Evolutionary conservation across 2,797 vertebrate species (phyloP).

Genomic region (Dendrocincla tyrannina): DNA sequence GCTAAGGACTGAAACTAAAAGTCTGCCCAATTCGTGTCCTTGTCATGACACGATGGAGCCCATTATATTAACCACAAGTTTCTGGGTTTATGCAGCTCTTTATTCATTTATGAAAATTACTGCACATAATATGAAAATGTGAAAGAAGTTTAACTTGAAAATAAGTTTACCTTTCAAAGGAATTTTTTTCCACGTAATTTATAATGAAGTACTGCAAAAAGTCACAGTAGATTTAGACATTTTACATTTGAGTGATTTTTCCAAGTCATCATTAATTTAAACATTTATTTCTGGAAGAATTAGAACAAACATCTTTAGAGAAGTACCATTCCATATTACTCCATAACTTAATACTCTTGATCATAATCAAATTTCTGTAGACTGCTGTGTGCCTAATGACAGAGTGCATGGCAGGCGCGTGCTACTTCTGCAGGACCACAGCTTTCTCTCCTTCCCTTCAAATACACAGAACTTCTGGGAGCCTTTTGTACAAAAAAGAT

Average conservation of each 20-base stretch:
- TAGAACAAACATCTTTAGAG: not conserved
- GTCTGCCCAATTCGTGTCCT: not conserved
- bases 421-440: not conserved
- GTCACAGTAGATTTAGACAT: not conserved
- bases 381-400: not conserved
- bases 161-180: not conserved
- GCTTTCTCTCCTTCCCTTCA: not conserved
- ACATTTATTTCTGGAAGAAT: not conserved
- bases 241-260: not conserved
- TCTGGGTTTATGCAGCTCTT: not conserved
- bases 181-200: not conserved
- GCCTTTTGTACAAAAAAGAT: not conserved
- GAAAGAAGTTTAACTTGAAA: not conserved
- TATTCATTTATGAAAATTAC: not conserved
- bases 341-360: rapidly evolving
- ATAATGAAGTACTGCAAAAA: not conserved
- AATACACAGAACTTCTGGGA: not conserved
- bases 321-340: not conserved
- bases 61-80: not conserved
- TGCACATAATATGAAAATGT: not conserved
- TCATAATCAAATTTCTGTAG: not conserved
- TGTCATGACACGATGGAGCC: not conserved
- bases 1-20: not conserved
- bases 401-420: rapidly evolving
- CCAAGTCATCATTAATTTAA: not conserved